Evolutionary conservation across 2,888 invertebrate genomes (phyloP).

Genomic region (Latrodectus hesperus): DNA sequence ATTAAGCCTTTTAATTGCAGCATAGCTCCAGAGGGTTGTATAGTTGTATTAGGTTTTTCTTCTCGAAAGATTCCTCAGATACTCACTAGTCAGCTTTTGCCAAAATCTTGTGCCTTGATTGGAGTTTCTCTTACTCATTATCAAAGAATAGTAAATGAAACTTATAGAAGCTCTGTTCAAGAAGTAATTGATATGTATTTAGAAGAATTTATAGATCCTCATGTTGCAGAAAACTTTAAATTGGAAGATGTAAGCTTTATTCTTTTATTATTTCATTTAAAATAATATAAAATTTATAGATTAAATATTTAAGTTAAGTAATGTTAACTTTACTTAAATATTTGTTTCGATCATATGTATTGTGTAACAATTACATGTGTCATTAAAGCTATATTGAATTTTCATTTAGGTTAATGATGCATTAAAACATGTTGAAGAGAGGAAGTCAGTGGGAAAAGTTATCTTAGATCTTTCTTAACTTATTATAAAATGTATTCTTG

Average conservation of each 20-base stretch:
- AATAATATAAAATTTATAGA: neutral
- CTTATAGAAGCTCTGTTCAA: conserved; percentile 79
- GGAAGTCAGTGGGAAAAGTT: conserved; percentile 81
- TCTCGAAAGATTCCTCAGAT: conserved; percentile 77
- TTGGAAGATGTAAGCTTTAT: conserved; percentile 76
- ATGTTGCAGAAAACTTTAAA: conserved; percentile 78
- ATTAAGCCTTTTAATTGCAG: conserved; percentile 74
- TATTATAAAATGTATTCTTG: neutral
- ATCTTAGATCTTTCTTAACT: conserved; percentile 72
- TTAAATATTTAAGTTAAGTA: neutral
- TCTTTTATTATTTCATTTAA: neutral
- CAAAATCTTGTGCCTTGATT: conserved; percentile 77
- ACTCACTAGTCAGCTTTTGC: conserved; percentile 75
- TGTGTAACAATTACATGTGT: too few species aligned
- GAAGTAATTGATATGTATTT: conserved; percentile 80
- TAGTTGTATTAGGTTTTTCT: conserved; percentile 78
- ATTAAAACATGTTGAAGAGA: conserved; percentile 78
- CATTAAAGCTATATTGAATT: neutral
- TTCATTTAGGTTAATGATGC: conserved; percentile 79
- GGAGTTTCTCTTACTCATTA: conserved; percentile 78
- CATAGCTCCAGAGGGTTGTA: conserved; percentile 78
- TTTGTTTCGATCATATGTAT: too few species aligned
- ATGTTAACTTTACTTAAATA: neutral
- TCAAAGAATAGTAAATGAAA: conserved; percentile 77
- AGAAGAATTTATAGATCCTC: conserved; percentile 80